Evolutionary conservation across 2,113 vertebrate species (phyloP).

Genomic region (Megaceryle torquata): DNA sequence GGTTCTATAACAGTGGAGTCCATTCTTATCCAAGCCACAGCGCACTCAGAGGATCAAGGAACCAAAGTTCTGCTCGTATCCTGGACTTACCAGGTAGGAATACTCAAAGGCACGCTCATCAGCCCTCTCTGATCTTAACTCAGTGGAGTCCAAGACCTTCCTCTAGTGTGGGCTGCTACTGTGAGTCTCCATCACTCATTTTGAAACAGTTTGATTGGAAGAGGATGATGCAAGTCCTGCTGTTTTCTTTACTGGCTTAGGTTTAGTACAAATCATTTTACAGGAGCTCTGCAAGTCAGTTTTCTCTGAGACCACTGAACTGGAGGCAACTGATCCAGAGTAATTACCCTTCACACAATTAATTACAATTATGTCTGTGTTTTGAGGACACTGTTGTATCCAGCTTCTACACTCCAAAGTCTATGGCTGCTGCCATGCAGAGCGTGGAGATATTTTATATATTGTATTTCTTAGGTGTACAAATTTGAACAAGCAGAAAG

Average conservation of each 20-base stretch:
- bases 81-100: conserved; percentile 94
- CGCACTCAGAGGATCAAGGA: conserved; percentile 85
- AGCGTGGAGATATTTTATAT: background rate
- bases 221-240: background rate
- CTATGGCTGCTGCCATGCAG: background rate
- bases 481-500: background rate
- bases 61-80: conserved; percentile 93
- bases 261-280: background rate
- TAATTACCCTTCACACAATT: background rate
- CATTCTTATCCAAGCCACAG: conserved; percentile 92
- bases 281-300: background rate
- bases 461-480: background rate
- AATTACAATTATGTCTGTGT: background rate
- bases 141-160: background rate
- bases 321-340: background rate
- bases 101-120: fast-evolving
- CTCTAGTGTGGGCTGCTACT: fast-evolving
- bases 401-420: background rate
- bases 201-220: background rate
- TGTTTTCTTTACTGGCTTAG: fast-evolving
- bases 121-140: fast-evolving
- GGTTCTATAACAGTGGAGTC: conserved; percentile 95
- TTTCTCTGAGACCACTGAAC: background rate
- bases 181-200: background rate
- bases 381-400: background rate